Evolutionary conservation across 64 coral and sea anemone species (phyloP), one percentile per base, ranked within the genome.

Genomic region (Dendrophyllia cribrosa): DNA sequence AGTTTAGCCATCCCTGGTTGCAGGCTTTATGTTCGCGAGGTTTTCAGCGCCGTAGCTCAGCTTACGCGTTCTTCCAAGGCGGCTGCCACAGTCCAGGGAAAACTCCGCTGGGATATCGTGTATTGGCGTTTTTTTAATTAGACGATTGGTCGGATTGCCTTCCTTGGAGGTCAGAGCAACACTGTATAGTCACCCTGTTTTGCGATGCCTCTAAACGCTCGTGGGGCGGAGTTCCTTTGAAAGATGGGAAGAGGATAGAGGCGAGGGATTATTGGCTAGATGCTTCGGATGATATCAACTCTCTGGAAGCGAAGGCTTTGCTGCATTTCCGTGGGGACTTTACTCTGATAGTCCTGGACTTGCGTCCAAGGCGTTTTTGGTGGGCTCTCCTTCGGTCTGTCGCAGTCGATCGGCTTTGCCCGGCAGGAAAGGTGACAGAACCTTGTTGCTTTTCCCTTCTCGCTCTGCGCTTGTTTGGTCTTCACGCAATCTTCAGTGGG

Each of bases 61-160:
- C 59, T 92, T 7, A 24, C 43, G 9, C 34, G 80, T 24, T 76
- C 69, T 7, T 86, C 80, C 1, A 49, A 17, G 14, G 43, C 20
- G 0, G 0, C 16, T 0, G 19, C 51, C n/a, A 0, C 10, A 21
- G 70, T 86, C 2, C 55, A 85, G 9, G 90, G 44, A 10, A 16
- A 14, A 5, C 70, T 92, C 10, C 51, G 81, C 3, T 70, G 21
- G 17, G 60, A 92, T 26, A 1, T 92, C 0, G 7, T 8, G 25
- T 26, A 85, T 76, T 92, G 80, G 90, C 90, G 80, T 53, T 34
- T 92, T 92, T 77, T 92, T n/a, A n/a, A 3, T n/a, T n/a, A n/a
- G 88, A 89, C 58, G 50, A 15, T 23, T 92, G 90, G 90, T 53
- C 55, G 16, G 90, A 58, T 52, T 85, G 56, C 43, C 22, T 59